These are phyloP conservation scores for Sinonovacula constricta DNA, from an alignment of 1,140 invertebrate species.

Conservation along the genomic window DNA sequence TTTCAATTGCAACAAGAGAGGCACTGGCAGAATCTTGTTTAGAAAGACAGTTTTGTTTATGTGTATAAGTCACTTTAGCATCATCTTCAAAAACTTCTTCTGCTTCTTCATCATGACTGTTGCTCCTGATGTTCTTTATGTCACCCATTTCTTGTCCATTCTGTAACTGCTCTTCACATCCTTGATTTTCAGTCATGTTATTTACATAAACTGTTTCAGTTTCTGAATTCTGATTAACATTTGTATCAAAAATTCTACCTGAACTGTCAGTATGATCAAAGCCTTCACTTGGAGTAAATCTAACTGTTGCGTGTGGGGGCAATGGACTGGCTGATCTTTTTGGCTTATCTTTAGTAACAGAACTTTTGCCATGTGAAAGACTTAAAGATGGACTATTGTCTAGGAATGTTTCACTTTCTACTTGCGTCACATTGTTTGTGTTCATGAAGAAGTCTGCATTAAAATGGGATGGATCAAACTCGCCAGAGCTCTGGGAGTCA, in stretches of 20 bases:
- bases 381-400: no score
- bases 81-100: neutral
- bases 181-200: no score
- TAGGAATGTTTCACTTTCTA: no score
- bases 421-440: slow-evolving; percentile 30
- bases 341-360: neutral
- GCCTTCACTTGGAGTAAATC: slow-evolving; percentile 37
- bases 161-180: no score
- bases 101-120: neutral
- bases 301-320: neutral
- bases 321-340: neutral
- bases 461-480: slow-evolving; percentile 16
- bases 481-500: slow-evolving; percentile 28
- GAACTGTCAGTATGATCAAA: slow-evolving; percentile 23
- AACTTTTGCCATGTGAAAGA: neutral
- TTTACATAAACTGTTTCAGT: neutral
- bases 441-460: slow-evolving; percentile 7
- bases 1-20: no score
- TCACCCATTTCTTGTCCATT: neutral
- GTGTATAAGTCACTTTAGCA: neutral
- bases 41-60: neutral
- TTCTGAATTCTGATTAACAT: slow-evolving; percentile 1
- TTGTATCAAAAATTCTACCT: slow-evolving; percentile 6
- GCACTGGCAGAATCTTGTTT: neutral
- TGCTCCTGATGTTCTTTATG: neutral